Base-by-base conservation (phyloP, 2,797 vertebrate genomes). In the Toxotes lorentzi region DNA sequence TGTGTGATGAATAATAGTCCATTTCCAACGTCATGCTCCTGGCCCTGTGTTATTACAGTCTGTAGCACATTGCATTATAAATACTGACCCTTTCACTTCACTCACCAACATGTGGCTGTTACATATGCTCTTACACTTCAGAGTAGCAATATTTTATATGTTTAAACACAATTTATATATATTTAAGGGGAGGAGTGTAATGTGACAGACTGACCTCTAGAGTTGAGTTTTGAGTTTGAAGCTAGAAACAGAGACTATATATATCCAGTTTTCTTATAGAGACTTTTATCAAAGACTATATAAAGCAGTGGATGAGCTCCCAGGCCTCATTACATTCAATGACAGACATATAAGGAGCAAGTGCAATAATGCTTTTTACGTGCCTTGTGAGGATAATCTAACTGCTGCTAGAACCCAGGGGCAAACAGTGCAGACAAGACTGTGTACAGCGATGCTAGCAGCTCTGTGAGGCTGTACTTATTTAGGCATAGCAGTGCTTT, bases 1-100 rank as follows among this genome's bases (percentile, higher is more conserved):
- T 19, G 51, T 34, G 60, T 71, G 79, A 82, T 82, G 57, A 89
- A 86, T 78, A 67, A 78, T 11, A 6, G 65, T 59, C 16, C 24
- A 17, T 64, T 81, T 78, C 77, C 59, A 60, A 14, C 56, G 72
- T 19, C 66, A 24, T 12, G 63, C 56, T 70, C 73, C 41, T 51
- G 23, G 17, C 16, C 45, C 35, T 34, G 34, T 62, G 53, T 66
- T 56, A 76, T 77, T 50, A 72, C 32, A 14, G 54, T 30, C 48
- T 73, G 30, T 13, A n/a, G 61, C 34, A 63, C 60, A 40, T 2
- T 68, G 27, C 24, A 50, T 56, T 58, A 62, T 12, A 41, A 76
- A 54, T 40, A 48, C 57, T 64, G 27, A 64, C 57, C 61, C 24
- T 34, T 41, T 51, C 9, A 19, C 21, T 21, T 66, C 21, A 27